Percentiles rank a stretch among this genome's conserved stretches.
phyloP scores from a whole-genome alignment of 1,140 invertebrate genomes.

The Mamestra configurata region DNA sequence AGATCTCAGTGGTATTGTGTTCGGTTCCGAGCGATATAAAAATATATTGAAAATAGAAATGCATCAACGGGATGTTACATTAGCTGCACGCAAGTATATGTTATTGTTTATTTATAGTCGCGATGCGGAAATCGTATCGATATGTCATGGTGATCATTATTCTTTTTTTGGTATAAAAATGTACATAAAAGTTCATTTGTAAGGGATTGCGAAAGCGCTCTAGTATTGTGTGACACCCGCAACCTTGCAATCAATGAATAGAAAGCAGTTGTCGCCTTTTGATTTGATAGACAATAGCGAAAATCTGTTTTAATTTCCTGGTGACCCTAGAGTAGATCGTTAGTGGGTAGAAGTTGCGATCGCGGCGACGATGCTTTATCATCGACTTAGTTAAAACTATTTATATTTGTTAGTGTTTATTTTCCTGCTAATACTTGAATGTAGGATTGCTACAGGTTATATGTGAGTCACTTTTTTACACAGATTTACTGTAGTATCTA shows the following conservation, averaged over 20 bases:
- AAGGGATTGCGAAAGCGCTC: constrained; percentile 81
- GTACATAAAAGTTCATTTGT: constrained; percentile 79
- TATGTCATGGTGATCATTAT: constrained; percentile 81
- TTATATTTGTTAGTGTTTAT: constrained; percentile 30
- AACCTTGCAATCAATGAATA: constrained; percentile 83
- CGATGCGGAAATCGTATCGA: constrained; percentile 79
- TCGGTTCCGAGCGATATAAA: constrained; percentile 74
- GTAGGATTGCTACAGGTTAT: neutral
- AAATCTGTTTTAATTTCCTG: constrained; percentile 74
- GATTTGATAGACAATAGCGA: constrained; percentile 76
- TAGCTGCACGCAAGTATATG: constrained; percentile 69
- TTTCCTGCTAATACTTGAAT: constrained; percentile 24
- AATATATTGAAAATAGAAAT: constrained; percentile 69
- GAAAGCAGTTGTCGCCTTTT: constrained; percentile 79
- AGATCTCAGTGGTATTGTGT: constrained; percentile 83
- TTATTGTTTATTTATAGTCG: constrained; percentile 83
- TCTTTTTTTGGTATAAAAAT: constrained; percentile 82
- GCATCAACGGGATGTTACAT: constrained; percentile 65
- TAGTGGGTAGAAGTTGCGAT: constrained; percentile 22
- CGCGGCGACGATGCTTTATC: neutral
- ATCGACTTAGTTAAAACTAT: constrained; percentile 20
- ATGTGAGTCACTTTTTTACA: constrained; percentile 22
- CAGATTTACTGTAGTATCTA: neutral
- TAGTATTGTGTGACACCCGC: constrained; percentile 79
- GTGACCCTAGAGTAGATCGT: constrained; percentile 46